Evolutionary conservation across 1,140 invertebrate genomes (phyloP), one percentile per base, ranked within the genome.

Genomic region (Parapsyche elsis): DNA sequence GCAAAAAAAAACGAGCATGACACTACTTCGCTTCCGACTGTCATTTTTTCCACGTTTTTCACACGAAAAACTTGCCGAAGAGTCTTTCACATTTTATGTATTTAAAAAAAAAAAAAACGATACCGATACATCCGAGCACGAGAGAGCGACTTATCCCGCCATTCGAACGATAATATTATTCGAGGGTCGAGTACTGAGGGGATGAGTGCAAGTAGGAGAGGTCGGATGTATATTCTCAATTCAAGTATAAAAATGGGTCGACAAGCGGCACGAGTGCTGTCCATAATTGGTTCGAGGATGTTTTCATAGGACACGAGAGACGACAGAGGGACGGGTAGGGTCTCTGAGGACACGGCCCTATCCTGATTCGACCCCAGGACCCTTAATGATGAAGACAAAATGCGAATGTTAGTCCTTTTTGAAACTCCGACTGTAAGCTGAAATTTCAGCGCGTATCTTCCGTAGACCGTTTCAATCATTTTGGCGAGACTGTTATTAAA

Each of bases 281-380:
- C 64, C 64, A 26, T 67, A 67, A 67, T 67, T 67, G 64, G 64
- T 24, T 30, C 64, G 21, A 67, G 64, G 23, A 67, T 67, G 64
- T 67, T 67, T 67, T 67, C 64, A 19, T 23, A 67, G 64, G 64
- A 67, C 49, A 53, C 49, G 16, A 12, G 16, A 53, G 30, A 38
- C 30, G 30, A 7, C 7, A 38, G 1, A 38, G 30, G 30, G 30
- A 38, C 30, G 30, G 7, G 30, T 38, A 38, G 30, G 30, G 30
- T 38, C 30, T 38, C 30, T 7, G 30, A 38, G 30, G 30, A 38
- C 30, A 38, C 30, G 30, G 30, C 30, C 30, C 30, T 38, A 38
- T 38, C 30, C 30, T 16, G 49, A 53, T 53, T 53, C 49, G 49
- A 53, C 49, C 49, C 10, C 49, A 53, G 16, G 16, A 53, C 4